Evolutionary conservation across 2,113 vertebrate genomes (phyloP).

Genomic region (Heterotilapia buettikoferi): DNA sequence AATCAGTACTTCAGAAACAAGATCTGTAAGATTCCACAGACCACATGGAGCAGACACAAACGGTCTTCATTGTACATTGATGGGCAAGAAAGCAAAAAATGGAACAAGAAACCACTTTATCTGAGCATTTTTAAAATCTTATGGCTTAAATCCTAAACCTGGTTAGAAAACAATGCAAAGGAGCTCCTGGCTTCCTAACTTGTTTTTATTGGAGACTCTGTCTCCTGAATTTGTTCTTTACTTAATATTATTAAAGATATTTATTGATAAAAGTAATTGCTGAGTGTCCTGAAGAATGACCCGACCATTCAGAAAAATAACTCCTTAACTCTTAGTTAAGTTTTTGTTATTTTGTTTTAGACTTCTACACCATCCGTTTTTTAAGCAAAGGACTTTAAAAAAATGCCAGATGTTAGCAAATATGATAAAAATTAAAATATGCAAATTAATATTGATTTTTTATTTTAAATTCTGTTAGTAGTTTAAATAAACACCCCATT

Average conservation of each 20-base stretch:
- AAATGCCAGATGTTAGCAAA: rapidly evolving
- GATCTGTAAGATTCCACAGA: not conserved
- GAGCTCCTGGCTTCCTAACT: rapidly evolving
- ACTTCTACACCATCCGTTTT: rapidly evolving
- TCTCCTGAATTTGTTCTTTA: not conserved
- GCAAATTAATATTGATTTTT: rapidly evolving
- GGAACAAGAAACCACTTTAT: not conserved
- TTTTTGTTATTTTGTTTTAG: not conserved
- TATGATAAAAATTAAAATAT: not conserved
- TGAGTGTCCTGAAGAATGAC: not conserved
- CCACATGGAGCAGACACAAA: not conserved
- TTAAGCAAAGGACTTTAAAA: rapidly evolving
- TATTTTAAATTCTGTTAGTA: rapidly evolving
- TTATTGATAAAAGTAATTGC: not conserved
- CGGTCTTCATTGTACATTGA: rapidly evolving
- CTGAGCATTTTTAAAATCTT: not conserved
- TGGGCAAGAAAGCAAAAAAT: not conserved
- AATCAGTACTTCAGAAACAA: not conserved
- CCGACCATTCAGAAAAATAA: rapidly evolving
- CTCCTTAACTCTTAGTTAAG: rapidly evolving
- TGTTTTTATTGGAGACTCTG: not conserved
- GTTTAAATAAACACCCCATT: rapidly evolving
- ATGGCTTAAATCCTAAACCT: not conserved
- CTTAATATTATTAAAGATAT: not conserved
- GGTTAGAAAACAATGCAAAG: not conserved